A percentile compares a stretch with the other conserved stretches of the same genome.
Evolutionary conservation across 2,888 invertebrate genomes (phyloP).

Genomic region (Anodontia alba): DNA sequence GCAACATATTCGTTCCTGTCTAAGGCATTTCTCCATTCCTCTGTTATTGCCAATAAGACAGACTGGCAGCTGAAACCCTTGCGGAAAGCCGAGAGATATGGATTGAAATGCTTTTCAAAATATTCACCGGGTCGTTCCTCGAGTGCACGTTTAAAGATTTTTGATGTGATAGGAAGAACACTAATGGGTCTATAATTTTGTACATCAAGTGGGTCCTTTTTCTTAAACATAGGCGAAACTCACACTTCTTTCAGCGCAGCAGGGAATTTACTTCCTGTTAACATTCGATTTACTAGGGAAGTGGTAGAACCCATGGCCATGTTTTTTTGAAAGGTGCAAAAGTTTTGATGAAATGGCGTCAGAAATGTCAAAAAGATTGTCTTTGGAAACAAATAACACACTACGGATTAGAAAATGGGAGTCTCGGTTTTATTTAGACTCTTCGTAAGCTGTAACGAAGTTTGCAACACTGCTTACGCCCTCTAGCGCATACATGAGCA

Average conservation of each 20-base stretch:
- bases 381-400: too few relatives aligned
- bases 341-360: not conserved
- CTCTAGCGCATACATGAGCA: too few relatives aligned
- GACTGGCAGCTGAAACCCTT: too few relatives aligned
- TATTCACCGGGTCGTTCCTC: not conserved
- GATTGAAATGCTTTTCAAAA: slow-evolving; percentile 8
- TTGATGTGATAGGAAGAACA: not conserved
- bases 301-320: not conserved
- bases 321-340: not conserved
- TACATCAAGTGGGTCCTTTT: not conserved
- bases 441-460: too few relatives aligned
- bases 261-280: not conserved
- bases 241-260: not conserved
- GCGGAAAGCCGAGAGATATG: slow-evolving; percentile 3
- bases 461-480: too few relatives aligned
- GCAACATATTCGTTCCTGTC: slow-evolving; percentile 5
- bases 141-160: not conserved
- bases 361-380: too few relatives aligned
- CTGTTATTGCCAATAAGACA: not conserved
- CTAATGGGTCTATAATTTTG: slow-evolving; percentile 10
- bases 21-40: slow-evolving; percentile 8
- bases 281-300: not conserved
- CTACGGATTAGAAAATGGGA: too few relatives aligned
- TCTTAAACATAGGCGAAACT: not conserved
- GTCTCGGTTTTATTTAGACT: too few relatives aligned